Base-by-base conservation (phyloP, 2,113 vertebrate species). In the Halcyon senegalensis region DNA sequence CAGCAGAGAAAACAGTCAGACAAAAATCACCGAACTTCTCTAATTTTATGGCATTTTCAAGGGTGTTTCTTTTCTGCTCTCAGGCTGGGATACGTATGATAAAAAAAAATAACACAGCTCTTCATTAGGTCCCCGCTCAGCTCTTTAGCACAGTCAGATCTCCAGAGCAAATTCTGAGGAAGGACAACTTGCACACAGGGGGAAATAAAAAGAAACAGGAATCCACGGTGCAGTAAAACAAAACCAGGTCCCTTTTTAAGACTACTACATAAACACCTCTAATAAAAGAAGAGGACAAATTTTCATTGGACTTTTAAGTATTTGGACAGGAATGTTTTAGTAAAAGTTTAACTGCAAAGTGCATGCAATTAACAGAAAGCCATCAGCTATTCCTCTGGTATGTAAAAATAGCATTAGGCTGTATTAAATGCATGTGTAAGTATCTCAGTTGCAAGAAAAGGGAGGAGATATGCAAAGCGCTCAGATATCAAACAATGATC, bases 381-480 rank as follows among this genome's bases (percentile, higher is more conserved):
- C 92, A 97, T 94, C 95, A 97, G 93, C 96, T 96, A 90, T 96
- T 95, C 66, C 94, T 74, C 91, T 63, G 50, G 67, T 89, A 97
- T 95, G 94, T 90, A 97, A 97, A 97, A 97, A 94, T 91, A 95
- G 87, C 93, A 97, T 95, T 91, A 96, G 97, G 96, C 94, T 76
- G 93, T 92, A 97, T 96, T 97, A 97, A 94, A 97, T 16, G 76
- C 96, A 95, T 39, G 64, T 96, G 95, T 97, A 97, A 97, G 94
- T 95, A 97, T 97, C 96, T 94, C 94, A 70, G 95, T 95, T 96
- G 96, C 95, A 97, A 96, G 94, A 94, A 97, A 97, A 96, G 93
- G 96, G 96, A 97, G 97, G 96, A 97, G 96, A 97, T 96, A 97
- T 97, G 95, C 95, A 97, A 97, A 97, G 94, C 93, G 86, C 85